A percentile compares a stretch with the other conserved stretches of the same genome.
Conservation (phyloP, 2,113 vertebrate genomes). For the Cryptoleucopteryx plumbea region DNA sequence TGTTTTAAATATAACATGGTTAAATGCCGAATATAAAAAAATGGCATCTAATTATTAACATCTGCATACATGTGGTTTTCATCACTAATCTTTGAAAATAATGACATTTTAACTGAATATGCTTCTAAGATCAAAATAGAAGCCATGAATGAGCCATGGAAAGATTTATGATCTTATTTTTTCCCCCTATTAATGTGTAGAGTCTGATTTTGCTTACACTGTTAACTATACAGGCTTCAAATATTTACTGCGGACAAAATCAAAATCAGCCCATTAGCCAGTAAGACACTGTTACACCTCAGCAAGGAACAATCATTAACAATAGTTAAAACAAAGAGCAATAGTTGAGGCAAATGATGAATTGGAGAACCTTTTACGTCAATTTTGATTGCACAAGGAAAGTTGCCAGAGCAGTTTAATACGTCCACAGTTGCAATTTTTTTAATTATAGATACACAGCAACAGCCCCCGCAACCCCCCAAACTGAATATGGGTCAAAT, state of each 20-base stretch:
- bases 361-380: not conserved
- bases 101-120: not conserved
- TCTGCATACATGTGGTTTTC: not conserved
- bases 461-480: accelerated
- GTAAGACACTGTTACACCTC: not conserved
- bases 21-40: not conserved
- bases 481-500: not conserved
- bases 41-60: not conserved
- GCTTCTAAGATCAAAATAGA: not conserved
- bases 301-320: not conserved
- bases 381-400: not conserved
- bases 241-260: not conserved
- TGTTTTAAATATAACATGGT: not conserved
- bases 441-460: not conserved
- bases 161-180: not conserved
- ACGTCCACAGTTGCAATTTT: not conserved
- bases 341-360: not conserved
- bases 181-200: not conserved
- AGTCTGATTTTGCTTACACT: not conserved
- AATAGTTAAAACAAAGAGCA: not conserved
- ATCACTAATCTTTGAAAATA: not conserved
- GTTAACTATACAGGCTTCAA: not conserved
- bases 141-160: not conserved
- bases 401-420: not conserved
- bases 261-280: not conserved